Conservation (phyloP, 2,113 vertebrate genomes). For the Corythoichthys haematopterus region DNA sequence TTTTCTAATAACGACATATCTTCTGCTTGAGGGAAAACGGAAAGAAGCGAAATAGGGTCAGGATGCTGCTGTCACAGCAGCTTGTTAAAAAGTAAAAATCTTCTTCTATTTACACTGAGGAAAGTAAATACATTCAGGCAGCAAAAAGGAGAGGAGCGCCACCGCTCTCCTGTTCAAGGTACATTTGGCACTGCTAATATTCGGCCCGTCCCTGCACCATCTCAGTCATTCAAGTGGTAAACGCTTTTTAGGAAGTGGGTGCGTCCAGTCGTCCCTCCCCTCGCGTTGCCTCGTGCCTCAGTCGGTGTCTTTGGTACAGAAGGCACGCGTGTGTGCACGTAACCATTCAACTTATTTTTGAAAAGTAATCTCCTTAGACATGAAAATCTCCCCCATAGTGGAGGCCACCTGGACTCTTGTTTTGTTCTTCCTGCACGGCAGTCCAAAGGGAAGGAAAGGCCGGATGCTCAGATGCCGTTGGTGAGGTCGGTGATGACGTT, state of each 20-base stretch:
- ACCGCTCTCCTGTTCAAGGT: conserved; percentile 58
- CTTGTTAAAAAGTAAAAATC: conserved; percentile 61
- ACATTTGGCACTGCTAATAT: conserved; percentile 71
- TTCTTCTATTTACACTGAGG: conserved; percentile 67
- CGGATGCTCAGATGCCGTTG: conserved; percentile 84
- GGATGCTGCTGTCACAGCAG: conserved; percentile 36
- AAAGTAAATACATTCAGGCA: conserved; percentile 76
- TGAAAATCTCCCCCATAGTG: conserved; percentile 32
- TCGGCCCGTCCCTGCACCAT: conserved; percentile 18
- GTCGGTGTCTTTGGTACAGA: conserved; percentile 66
- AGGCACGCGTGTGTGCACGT: conserved; percentile 64
- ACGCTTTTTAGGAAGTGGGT: conserved; percentile 17
- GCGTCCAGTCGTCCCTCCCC: conserved; percentile 17
- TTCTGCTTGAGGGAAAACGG: background rate
- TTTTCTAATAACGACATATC: background rate
- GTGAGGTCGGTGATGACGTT: conserved; percentile 90
- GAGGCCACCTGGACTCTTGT: conserved; percentile 24
- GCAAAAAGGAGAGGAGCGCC: conserved; percentile 44
- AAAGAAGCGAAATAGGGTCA: background rate
- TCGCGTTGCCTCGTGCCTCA: conserved; percentile 13
- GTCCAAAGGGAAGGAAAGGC: conserved; percentile 39
- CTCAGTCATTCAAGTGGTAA: conserved; percentile 29
- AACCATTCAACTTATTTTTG: conserved; percentile 27
- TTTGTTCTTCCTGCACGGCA: conserved; percentile 22
- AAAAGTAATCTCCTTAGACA: conserved; percentile 38